Conservation (phyloP, 92 coral and sea anemone genomes). For the Montipora capitata region DNA sequence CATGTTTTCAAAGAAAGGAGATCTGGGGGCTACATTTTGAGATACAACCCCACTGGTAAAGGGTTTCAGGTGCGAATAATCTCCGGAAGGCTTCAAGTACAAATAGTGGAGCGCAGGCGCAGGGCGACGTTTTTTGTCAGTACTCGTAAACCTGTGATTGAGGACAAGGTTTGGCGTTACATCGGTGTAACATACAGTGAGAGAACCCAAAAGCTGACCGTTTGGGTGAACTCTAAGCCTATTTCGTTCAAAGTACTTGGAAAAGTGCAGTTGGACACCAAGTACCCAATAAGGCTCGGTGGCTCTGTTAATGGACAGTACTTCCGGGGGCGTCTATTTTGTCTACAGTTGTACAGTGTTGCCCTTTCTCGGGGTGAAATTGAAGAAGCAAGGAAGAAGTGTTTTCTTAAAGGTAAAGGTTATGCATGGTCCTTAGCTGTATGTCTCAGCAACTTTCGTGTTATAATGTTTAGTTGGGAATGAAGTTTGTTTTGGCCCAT, state of each 20-base stretch:
- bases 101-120: conserved; percentile 61
- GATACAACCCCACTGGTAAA: background rate
- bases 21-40: background rate
- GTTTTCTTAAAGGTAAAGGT: conserved; percentile 43
- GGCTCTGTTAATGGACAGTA: conserved; percentile 30
- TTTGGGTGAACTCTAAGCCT: conserved; percentile 46
- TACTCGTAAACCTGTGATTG: conserved; percentile 57
- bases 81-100: conserved; percentile 55
- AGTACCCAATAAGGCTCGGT: conserved; percentile 43
- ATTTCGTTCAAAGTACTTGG: conserved; percentile 29
- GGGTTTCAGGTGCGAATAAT: conserved; percentile 76
- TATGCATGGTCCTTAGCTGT: background rate
- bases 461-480: no score
- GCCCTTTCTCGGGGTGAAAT: conserved; percentile 60
- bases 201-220: conserved; percentile 13
- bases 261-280: conserved; percentile 46
- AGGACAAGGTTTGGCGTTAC: conserved; percentile 72
- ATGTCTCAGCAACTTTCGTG: no score
- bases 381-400: conserved; percentile 61
- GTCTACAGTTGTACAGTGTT: conserved; percentile 71
- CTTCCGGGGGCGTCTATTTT: conserved; percentile 65
- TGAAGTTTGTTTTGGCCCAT: no score
- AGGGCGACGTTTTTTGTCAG: conserved; percentile 46
- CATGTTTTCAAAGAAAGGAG: background rate
- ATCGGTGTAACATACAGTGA: conserved; percentile 52